phyloP scores from a whole-genome alignment of 1,140 invertebrate genomes.

The Drosophila navojoa region DNA sequence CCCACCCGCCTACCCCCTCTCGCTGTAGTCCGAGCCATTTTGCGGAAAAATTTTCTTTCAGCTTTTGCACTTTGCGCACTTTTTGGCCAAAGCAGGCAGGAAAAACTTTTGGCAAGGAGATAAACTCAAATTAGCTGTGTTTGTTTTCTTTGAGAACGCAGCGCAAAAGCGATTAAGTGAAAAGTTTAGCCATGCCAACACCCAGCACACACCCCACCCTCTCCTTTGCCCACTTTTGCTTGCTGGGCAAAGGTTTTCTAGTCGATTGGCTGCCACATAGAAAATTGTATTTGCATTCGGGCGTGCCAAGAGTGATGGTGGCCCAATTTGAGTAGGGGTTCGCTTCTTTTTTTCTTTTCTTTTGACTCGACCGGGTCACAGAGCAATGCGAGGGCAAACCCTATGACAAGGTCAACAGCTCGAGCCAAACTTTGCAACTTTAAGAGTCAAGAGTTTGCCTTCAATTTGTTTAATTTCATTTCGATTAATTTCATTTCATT shows the following conservation, averaged over 20 bases:
- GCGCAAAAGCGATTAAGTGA: constrained; percentile 78
- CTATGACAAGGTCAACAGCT: not conserved
- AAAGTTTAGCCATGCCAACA: constrained; percentile 45
- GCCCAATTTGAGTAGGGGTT: not conserved
- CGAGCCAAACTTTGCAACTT: not conserved
- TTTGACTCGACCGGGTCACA: not conserved
- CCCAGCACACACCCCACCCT: too few species aligned
- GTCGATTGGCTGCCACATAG: constrained; percentile 73
- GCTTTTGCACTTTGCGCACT: constrained; percentile 41
- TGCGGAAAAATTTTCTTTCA: not conserved
- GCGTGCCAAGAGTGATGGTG: constrained; percentile 7
- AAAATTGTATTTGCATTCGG: constrained; percentile 75
- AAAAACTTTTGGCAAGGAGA: constrained; percentile 56
- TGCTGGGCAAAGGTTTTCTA: constrained; percentile 54
- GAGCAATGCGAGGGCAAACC: not conserved
- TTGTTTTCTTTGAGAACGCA: constrained; percentile 76
- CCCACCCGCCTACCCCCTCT: not conserved
- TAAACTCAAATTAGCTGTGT: constrained; percentile 79
- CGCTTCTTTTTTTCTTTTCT: not conserved
- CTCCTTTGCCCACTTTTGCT: too few species aligned
- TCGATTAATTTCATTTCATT: constrained; percentile 38
- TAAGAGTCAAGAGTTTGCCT: constrained; percentile 10
- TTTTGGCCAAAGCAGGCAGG: constrained; percentile 25
- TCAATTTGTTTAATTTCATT: constrained; percentile 18
- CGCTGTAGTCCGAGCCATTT: too few species aligned